Percentiles rank a stretch among this genome's conserved stretches.
Conservation (phyloP, 2,888 invertebrate species). For the Vandiemenella viatica region DNA sequence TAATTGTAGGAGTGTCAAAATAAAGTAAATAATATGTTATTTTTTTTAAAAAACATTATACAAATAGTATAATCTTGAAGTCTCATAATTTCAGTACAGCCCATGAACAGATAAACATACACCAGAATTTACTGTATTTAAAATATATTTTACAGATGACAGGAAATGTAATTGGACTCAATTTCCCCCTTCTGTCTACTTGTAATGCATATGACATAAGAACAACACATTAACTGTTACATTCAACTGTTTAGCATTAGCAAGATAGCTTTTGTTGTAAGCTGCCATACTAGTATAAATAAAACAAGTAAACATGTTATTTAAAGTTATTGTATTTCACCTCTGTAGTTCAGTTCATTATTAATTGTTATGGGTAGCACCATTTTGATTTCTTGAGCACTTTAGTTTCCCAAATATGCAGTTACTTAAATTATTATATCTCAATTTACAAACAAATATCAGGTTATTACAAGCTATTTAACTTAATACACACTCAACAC, state of each 20-base stretch:
- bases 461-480: not conserved
- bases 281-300: too few relatives aligned
- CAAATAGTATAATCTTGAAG: too few relatives aligned
- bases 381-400: slow-evolving; percentile 18
- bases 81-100: too few relatives aligned
- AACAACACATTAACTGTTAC: not conserved
- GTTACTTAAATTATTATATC: not conserved
- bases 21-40: too few relatives aligned
- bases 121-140: too few relatives aligned
- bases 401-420: slow-evolving; percentile 10
- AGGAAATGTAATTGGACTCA: too few relatives aligned
- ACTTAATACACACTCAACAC: not conserved
- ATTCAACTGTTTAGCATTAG: not conserved
- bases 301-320: not conserved
- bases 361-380: slow-evolving; percentile 14
- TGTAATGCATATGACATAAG: not conserved
- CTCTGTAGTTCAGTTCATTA: not conserved
- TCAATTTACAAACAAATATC: not conserved
- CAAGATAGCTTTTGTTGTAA: too few relatives aligned
- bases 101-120: too few relatives aligned
- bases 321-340: not conserved
- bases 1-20: too few relatives aligned
- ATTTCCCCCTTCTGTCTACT: too few relatives aligned
- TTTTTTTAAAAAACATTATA: too few relatives aligned
- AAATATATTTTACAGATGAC: too few relatives aligned